These are phyloP conservation scores for Candoia aspera DNA, from an alignment of 2,113 vertebrate genomes.

Conservation along the genomic window DNA sequence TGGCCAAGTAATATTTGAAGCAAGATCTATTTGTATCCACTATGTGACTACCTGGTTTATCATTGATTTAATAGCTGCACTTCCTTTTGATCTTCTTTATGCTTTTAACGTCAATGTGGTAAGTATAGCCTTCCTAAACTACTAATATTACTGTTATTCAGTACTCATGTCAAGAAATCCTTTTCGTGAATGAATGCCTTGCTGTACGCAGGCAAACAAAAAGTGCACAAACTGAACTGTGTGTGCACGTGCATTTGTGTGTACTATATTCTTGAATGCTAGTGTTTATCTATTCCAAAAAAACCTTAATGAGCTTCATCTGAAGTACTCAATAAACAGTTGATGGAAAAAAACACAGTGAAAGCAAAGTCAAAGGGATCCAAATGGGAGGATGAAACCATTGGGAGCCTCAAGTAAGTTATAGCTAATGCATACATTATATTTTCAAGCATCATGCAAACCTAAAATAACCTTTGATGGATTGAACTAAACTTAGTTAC, in stretches of 20 bases:
- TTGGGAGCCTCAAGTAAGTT: background rate
- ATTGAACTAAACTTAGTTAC: background rate
- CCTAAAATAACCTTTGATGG: background rate
- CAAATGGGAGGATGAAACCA: background rate
- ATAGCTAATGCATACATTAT: background rate
- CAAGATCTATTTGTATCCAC: conserved; percentile 97
- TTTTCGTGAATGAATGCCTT: background rate
- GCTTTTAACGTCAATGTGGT: conserved; percentile 98
- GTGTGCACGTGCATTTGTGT: background rate
- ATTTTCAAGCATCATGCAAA: background rate
- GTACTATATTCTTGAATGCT: background rate
- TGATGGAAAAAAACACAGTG: background rate
- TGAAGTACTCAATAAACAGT: background rate
- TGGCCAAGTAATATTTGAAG: conserved; percentile 97
- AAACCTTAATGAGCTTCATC: conserved; percentile 9
- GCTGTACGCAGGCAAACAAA: background rate
- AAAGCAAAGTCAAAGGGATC: background rate
- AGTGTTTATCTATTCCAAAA: background rate
- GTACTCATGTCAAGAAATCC: accelerated
- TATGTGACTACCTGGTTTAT: conserved; percentile 98
- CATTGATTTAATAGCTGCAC: conserved; percentile 94
- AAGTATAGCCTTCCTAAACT: conserved; percentile 67
- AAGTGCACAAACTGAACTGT: background rate
- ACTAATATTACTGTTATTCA: background rate
- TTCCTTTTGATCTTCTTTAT: conserved; percentile 97